Evolutionary conservation across 1,140 invertebrate species (phyloP), one percentile per base, ranked within the genome.

Genomic region (Gerris buenoi): DNA sequence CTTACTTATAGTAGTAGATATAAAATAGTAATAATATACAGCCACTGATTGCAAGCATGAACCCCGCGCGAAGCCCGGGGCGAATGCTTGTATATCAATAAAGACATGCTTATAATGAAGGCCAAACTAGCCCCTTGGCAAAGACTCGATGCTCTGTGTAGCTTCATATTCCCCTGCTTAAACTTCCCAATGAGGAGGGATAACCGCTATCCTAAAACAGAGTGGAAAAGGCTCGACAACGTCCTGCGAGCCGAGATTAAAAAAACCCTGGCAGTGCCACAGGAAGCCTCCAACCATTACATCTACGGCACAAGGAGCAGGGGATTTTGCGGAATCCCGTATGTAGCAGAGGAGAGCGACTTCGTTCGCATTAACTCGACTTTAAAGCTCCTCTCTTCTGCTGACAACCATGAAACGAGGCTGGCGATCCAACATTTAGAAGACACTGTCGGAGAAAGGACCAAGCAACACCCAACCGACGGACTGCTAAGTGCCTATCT

Each of bases 71-170:
- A n/a, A n/a, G n/a, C n/a, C n/a, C n/a, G n/a, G n/a, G n/a, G n/a
- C n/a, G n/a, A n/a, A n/a, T n/a, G n/a, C n/a, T n/a, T n/a, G n/a
- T n/a, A n/a, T n/a, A 15, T 46, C 1, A 13, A n/a, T 1, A 58
- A 22, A 22, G 64, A n/a, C 2, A 26, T 27, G 56, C 1, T 26
- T 1, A 25, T 77, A 0, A 69, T 75, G 63, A 2, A 10, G 0
- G 73, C 71, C 0, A 65, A 73, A 1, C 73, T 77, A 0, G 74
- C 77, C 1, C 76, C 76, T 0, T 78, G 77, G 75, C 76, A 78
- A 68, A 76, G 76, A 65, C 58, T 77, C 10, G 75, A 79, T 29
- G 73, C 74, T 0, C n/a, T 75, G 13, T 72, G 67, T 1, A 75
- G 73, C 0, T 78, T 77, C 64, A 67, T 79, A 0, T 22, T 76